phyloP scores from a whole-genome alignment of 30 jellyfish, hydroid and myxozoan species.

The Hydractinia symbiolongicarpus region DNA sequence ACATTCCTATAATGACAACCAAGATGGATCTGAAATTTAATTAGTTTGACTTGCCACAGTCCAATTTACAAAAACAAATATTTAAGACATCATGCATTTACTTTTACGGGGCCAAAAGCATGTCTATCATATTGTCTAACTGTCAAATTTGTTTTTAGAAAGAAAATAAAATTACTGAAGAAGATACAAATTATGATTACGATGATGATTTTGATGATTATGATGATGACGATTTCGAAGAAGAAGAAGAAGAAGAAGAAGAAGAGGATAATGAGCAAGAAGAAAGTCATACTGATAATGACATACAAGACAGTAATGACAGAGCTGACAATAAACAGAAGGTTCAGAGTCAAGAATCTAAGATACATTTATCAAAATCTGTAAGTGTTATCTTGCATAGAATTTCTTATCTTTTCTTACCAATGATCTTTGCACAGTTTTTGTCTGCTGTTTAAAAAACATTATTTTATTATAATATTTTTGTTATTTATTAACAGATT shows the following conservation, averaged over 20 bases:
- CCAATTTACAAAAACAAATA: too few relatives aligned
- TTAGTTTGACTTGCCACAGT: too few relatives aligned
- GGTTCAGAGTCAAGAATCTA: conserved; percentile 45
- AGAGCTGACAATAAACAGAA: conserved; percentile 8
- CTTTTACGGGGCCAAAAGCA: too few relatives aligned
- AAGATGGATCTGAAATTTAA: too few relatives aligned
- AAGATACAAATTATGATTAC: conserved; percentile 31
- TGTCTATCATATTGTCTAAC: too few relatives aligned
- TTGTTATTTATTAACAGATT: too few relatives aligned
- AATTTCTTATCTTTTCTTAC: not conserved
- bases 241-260: conserved; percentile 53
- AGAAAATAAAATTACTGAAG: conserved; percentile 36
- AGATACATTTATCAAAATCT: not conserved
- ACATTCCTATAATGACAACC: too few relatives aligned
- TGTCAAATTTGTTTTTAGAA: too few relatives aligned
- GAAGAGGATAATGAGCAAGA: conserved; percentile 36
- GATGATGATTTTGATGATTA: conserved; percentile 42
- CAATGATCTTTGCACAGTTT: too few relatives aligned
- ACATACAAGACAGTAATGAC: conserved; percentile 1
- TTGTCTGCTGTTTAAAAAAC: too few relatives aligned
- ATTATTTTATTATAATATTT: too few relatives aligned
- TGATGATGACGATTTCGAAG: conserved; percentile 57
- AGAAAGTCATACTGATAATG: conserved; percentile 13
- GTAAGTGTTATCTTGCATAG: not conserved
- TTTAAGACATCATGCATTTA: too few relatives aligned